Percentiles rank a stretch among this genome's conserved stretches.
Evolutionary conservation across 2,888 invertebrate species (phyloP).

Genomic region (Orchesellides sinensis): DNA sequence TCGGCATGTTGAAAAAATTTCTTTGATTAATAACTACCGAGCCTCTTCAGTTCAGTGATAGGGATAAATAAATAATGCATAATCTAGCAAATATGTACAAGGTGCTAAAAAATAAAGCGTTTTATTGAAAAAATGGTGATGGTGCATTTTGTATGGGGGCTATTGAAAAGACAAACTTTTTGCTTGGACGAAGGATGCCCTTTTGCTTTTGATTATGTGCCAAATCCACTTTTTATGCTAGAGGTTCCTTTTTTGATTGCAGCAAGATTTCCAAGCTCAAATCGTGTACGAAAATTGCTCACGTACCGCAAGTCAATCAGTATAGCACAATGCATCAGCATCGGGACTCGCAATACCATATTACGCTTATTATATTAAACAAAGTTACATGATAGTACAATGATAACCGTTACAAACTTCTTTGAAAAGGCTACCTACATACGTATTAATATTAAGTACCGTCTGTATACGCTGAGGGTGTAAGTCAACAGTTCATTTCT

Average conservation of each 20-base stretch:
- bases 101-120: too few species aligned
- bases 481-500: neutral
- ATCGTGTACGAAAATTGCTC: neutral
- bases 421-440: neutral
- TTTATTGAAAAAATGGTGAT: too few species aligned
- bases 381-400: neutral
- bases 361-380: too few species aligned
- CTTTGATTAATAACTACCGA: too few species aligned
- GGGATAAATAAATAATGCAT: too few species aligned
- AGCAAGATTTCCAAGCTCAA: conserved; percentile 27
- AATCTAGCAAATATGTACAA: too few species aligned
- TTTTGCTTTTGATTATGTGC: conserved; percentile 44
- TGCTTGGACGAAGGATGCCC: conserved; percentile 33
- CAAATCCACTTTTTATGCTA: conserved; percentile 43
- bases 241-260: conserved; percentile 28
- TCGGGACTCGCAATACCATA: too few species aligned
- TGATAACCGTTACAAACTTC: neutral
- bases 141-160: too few species aligned
- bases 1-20: too few species aligned
- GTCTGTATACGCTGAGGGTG: neutral
- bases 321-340: neutral
- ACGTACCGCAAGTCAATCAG: neutral
- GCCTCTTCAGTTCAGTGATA: too few species aligned
- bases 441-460: neutral
- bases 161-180: too few species aligned